These are phyloP conservation scores for Caenorhabditis sinica DNA, from an alignment of 2,888 invertebrate species.

Conservation along the genomic window DNA sequence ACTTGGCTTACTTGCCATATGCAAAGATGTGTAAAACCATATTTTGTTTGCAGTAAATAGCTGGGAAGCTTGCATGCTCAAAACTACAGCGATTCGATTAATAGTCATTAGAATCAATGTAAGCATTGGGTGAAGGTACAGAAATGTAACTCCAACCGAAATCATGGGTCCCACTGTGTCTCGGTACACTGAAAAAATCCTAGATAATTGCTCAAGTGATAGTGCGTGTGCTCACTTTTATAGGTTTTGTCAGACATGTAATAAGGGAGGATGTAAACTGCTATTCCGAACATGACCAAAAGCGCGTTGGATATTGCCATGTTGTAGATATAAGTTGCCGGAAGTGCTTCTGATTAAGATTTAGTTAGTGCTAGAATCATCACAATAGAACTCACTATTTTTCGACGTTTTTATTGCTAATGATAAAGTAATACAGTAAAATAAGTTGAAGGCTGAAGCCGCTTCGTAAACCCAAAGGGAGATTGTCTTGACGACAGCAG, in stretches of 20 bases:
- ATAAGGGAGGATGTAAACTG: conserved; percentile 49
- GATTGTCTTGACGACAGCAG: conserved; percentile 32
- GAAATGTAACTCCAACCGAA: conserved; percentile 41
- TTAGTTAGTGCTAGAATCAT: background rate
- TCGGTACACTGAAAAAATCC: conserved; percentile 35
- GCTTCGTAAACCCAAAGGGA: conserved; percentile 46
- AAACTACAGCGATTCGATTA: conserved; percentile 48
- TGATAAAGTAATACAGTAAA: conserved; percentile 53
- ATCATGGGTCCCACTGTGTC: conserved; percentile 37
- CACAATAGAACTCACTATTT: conserved; percentile 23
- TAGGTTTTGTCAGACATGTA: conserved; percentile 49
- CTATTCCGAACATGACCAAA: conserved; percentile 35
- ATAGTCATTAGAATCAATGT: conserved; percentile 53
- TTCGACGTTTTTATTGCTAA: conserved; percentile 49
- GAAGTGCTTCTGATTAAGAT: conserved; percentile 34
- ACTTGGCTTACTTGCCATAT: conserved; percentile 18
- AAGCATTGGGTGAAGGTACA: conserved; percentile 54
- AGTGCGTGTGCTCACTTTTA: background rate
- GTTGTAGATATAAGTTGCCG: conserved; percentile 57
- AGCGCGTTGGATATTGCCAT: conserved; percentile 56
- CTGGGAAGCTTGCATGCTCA: conserved; percentile 54
- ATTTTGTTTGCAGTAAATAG: conserved; percentile 51
- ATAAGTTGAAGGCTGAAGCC: conserved; percentile 40
- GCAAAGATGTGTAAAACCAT: conserved; percentile 40
- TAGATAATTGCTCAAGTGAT: background rate